Percentiles rank a stretch among this genome's conserved stretches.
Conservation (phyloP, 1,140 invertebrate species). For the Armadillidium nasatum region DNA sequence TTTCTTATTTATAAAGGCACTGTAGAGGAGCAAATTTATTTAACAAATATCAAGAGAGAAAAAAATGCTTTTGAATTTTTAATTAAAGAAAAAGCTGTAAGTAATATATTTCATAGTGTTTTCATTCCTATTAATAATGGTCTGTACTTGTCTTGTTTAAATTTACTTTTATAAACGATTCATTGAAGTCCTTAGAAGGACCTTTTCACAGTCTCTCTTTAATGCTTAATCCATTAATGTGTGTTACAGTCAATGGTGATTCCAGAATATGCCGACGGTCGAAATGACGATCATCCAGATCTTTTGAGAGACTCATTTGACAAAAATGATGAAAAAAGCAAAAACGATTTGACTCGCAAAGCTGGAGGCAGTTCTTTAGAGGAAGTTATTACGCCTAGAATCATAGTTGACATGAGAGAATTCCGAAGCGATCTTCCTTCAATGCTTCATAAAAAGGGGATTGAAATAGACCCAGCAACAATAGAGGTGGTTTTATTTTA, state of each 20-base stretch:
- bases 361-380: slow-evolving; percentile 53
- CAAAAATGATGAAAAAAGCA: slow-evolving; percentile 48
- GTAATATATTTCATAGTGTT: too few species aligned
- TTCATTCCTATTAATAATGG: background rate
- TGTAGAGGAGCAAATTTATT: slow-evolving; percentile 90
- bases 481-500: slow-evolving; percentile 59
- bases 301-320: slow-evolving; percentile 54
- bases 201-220: too few species aligned
- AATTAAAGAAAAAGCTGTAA: slow-evolving; percentile 74
- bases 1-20: slow-evolving; percentile 84
- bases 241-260: slow-evolving; percentile 72
- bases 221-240: too few species aligned
- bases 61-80: slow-evolving; percentile 91
- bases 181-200: too few species aligned
- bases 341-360: slow-evolving; percentile 57
- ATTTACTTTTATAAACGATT: too few species aligned
- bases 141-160: background rate
- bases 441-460: slow-evolving; percentile 83
- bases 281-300: slow-evolving; percentile 65
- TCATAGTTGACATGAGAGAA: slow-evolving; percentile 97
- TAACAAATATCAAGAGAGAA: slow-evolving; percentile 81
- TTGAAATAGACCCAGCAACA: slow-evolving; percentile 88
- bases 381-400: slow-evolving; percentile 52
- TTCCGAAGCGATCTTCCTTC: slow-evolving; percentile 94
- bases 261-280: slow-evolving; percentile 83